Evolutionary conservation across 2,113 vertebrate genomes (phyloP).

Genomic region (Microcebus murinus): DNA sequence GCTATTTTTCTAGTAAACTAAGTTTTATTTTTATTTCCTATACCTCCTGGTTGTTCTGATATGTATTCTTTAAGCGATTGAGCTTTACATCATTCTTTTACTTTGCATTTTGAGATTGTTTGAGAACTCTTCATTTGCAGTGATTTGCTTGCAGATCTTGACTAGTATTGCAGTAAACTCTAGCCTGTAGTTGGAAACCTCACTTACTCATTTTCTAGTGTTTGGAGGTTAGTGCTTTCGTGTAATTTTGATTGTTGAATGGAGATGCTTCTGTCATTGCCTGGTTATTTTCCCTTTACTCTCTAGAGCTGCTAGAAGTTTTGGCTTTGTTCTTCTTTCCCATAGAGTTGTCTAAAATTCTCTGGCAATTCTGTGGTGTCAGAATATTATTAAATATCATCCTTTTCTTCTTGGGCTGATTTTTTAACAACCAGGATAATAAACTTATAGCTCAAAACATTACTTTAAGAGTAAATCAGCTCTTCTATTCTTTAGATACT

Average conservation of each 20-base stretch:
- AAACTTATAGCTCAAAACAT: slow-evolving; percentile 25
- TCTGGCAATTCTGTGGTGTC: neutral
- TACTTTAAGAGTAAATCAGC: slow-evolving; percentile 1
- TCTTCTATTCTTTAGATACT: neutral
- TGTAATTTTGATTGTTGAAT: neutral
- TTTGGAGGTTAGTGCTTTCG: neutral
- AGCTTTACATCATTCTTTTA: neutral
- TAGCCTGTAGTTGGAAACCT: neutral
- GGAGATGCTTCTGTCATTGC: neutral
- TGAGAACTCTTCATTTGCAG: neutral
- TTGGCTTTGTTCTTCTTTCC: neutral
- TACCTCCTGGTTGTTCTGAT: neutral
- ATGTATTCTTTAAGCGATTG: neutral
- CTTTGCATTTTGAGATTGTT: neutral
- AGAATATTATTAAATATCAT: slow-evolving; percentile 28
- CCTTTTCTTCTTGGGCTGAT: neutral
- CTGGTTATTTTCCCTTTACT: neutral
- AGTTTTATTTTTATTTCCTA: slow-evolving; percentile 23
- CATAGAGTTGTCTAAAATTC: neutral
- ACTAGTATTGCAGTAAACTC: neutral
- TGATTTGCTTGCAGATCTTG: neutral
- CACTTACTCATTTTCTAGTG: neutral
- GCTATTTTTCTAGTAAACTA: neutral
- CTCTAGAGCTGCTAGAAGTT: neutral
- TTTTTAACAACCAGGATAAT: neutral